A percentile compares a stretch with the other conserved stretches of the same genome.
phyloP scores from a whole-genome alignment of 1,140 invertebrate species.

The Mactra quadrangularis region DNA sequence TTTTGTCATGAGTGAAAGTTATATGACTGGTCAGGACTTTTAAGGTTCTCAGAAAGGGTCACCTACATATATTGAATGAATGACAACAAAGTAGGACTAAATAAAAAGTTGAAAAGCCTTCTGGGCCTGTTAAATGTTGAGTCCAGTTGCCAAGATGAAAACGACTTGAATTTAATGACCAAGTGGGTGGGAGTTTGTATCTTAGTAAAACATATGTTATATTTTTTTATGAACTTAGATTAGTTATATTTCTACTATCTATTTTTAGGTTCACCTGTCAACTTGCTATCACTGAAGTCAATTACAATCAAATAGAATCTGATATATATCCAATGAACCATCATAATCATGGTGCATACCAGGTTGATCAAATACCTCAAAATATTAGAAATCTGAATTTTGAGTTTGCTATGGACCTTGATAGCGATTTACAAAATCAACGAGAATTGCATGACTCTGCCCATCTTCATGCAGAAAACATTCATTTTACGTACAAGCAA shows the following conservation, averaged over 20 bases:
- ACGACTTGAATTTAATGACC: no score
- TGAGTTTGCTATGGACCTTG: constrained; percentile 88
- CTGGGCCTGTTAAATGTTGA: no score
- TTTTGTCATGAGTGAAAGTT: no score
- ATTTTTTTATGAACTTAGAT: no score
- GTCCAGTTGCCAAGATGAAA: no score
- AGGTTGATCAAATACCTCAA: constrained; percentile 59
- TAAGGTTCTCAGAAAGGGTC: no score
- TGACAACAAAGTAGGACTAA: no score
- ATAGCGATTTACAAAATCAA: constrained; percentile 54
- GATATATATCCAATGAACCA: constrained; percentile 45
- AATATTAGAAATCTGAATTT: constrained; percentile 86
- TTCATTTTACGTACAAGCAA: neutral
- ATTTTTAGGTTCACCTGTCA: constrained; percentile 86
- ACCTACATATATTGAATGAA: no score
- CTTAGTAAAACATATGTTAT: no score
- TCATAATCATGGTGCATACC: neutral
- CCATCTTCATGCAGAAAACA: neutral
- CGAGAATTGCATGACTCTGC: constrained; percentile 50
- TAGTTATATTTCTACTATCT: neutral
- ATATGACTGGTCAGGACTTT: no score
- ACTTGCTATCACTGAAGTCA: constrained; percentile 88
- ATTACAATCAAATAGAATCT: constrained; percentile 70
- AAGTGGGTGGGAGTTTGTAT: no score
- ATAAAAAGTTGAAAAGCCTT: no score